Conservation (phyloP, 2,797 vertebrate species). For the Phrynocephalus guinanensis region DNA sequence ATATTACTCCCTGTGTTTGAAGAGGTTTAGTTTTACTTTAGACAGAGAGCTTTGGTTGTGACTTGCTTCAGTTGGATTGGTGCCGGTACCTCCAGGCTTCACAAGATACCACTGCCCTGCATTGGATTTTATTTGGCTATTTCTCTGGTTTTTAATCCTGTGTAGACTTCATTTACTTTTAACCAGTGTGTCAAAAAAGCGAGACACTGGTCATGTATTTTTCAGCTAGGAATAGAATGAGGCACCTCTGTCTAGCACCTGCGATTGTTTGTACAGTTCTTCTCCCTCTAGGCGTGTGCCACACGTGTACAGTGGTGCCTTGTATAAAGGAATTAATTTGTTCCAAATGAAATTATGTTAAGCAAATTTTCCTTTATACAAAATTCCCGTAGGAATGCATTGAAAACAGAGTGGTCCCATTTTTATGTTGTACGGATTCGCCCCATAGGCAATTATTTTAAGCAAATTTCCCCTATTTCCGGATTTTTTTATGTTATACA, state of each 20-base stretch:
- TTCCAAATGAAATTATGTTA: no score
- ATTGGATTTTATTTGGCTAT: neutral
- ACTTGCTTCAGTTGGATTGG: neutral
- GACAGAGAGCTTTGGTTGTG: neutral
- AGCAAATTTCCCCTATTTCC: no score
- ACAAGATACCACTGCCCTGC: neutral
- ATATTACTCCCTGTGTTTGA: neutral
- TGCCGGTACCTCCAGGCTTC: neutral
- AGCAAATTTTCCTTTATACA: no score
- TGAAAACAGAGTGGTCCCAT: no score
- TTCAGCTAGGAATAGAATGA: neutral
- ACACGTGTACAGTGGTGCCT: neutral
- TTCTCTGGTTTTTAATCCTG: no score
- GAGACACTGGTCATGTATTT: neutral
- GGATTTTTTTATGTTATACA: no score
- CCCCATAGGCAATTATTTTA: no score
- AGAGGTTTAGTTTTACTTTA: neutral
- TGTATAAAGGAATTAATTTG: no score
- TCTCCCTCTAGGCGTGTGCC: neutral
- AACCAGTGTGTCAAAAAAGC: neutral
- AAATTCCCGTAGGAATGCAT: no score
- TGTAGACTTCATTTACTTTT: neutral
- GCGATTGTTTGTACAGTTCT: neutral
- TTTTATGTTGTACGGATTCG: no score
- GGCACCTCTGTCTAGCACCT: neutral